These are phyloP conservation scores for Nycticebus coucang DNA, from an alignment of 2,113 vertebrate species.

Conservation along the genomic window DNA sequence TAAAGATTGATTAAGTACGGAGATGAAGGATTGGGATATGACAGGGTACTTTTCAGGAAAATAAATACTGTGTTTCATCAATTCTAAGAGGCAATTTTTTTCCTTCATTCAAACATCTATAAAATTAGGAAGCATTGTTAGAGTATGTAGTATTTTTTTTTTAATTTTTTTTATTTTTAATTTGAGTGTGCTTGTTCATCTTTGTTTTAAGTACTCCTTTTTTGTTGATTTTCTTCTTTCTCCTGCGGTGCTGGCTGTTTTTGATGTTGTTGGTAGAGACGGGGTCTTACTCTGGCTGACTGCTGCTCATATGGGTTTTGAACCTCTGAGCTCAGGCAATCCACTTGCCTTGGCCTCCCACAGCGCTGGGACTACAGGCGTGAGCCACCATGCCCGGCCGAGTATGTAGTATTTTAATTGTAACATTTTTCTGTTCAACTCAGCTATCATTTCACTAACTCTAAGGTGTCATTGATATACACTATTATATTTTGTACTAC, in stretches of 20 bases:
- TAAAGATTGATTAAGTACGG: background rate
- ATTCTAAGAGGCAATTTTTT: constrained; percentile 2
- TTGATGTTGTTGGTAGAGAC: no score
- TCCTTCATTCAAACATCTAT: constrained; percentile 14
- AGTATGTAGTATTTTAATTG: background rate
- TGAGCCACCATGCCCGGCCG: no score
- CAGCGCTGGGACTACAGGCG: no score
- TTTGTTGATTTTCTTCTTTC: no score
- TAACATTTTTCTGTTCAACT: background rate
- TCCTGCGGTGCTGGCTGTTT: no score
- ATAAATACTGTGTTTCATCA: background rate
- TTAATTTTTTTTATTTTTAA: no score
- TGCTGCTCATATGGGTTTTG: no score
- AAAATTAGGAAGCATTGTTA: constrained; percentile 6
- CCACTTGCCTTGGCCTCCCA: no score
- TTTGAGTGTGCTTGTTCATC: no score
- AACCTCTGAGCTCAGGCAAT: no score
- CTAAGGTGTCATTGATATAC: background rate
- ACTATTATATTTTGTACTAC: background rate
- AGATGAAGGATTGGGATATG: background rate
- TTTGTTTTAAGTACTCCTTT: no score
- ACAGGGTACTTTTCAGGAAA: background rate
- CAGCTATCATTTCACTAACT: background rate
- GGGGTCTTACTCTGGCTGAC: no score
- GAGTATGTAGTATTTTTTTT: background rate